phyloP scores from a whole-genome alignment of 92 coral and sea anemone genomes.

The Epizoanthus illoricatus region DNA sequence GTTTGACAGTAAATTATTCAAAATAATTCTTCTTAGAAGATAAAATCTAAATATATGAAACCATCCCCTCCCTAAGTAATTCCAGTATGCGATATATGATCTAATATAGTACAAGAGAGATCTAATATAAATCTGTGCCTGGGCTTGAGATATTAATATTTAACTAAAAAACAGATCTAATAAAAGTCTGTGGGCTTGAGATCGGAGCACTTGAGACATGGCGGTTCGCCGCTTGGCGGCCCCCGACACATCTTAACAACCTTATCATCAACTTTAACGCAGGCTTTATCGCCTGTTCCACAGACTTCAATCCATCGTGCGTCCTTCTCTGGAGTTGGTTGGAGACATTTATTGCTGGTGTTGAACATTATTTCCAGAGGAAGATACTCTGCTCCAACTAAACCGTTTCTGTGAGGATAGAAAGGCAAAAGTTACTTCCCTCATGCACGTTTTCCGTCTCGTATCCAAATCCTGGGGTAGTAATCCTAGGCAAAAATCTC shows the following conservation, averaged over 20 bases:
- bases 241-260: background rate
- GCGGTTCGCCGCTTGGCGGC: conserved; percentile 8
- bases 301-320: conserved; percentile 70
- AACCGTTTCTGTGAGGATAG: conserved; percentile 52
- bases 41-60: too few species aligned
- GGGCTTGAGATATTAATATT: too few species aligned
- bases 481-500: too few species aligned
- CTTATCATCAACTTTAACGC: conserved; percentile 19
- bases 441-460: background rate
- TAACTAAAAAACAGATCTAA: too few species aligned
- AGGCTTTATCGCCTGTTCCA: conserved; percentile 55
- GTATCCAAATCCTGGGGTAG: background rate
- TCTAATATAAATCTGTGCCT: too few species aligned
- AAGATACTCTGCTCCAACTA: conserved; percentile 59
- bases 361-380: conserved; percentile 55
- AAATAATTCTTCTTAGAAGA: too few species aligned
- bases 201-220: background rate
- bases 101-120: too few species aligned
- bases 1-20: too few species aligned
- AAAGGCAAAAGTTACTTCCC: background rate
- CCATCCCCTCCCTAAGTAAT: too few species aligned
- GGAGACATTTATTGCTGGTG: conserved; percentile 49
- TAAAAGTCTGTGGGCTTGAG: too few species aligned
- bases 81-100: too few species aligned
- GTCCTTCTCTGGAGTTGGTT: conserved; percentile 47